Base-by-base conservation (phyloP, 1,140 invertebrate species). In the Pissodes strobi region DNA sequence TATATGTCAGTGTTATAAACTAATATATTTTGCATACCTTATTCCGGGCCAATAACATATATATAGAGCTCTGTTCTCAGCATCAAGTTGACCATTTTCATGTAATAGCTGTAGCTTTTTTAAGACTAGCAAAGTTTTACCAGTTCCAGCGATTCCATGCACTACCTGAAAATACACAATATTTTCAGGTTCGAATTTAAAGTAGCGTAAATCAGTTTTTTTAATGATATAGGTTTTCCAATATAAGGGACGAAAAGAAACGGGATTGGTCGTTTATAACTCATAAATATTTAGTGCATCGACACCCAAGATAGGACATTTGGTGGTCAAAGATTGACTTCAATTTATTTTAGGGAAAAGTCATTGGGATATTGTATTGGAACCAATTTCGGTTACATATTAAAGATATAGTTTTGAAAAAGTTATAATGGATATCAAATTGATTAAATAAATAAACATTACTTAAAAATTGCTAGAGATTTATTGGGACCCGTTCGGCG, bases 21-120 rank as follows among this genome's bases (percentile, higher is more conserved):
- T 59, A 43, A 23, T 46, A 30, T 18, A 37, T 3, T 34, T 46
- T 5, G 27, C 37, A 34, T 70, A 78, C 76, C 73, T 70, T 13
- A 78, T 77, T 38, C 77, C 77, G 12, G 76, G 77, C 77, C 77
- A 79, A 63, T 78, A 79, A 49, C 75, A 79, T 48, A 79, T 73
- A 27, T 76, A 77, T 1, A 79, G 55, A 15, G 76, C 76, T 43
- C 74, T 61, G 43, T 77, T 76, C 4, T 74, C 46, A 15, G 69
- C 61, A 64, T 78, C 71, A 3, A 79, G 61, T 34, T 70, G 34
- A 2, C 76, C 75, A 23, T 46, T 45, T 52, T 74, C 57, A 57
- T 74, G 56, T 12, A 78, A 59, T 10, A 68, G 55, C 49, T 77
- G 66, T 15, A 79, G 67, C 69, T 78, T 79, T 62, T 72, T 73